Evolutionary conservation across 2,888 invertebrate species (phyloP).

Genomic region (Temnothorax unifasciatus): DNA sequence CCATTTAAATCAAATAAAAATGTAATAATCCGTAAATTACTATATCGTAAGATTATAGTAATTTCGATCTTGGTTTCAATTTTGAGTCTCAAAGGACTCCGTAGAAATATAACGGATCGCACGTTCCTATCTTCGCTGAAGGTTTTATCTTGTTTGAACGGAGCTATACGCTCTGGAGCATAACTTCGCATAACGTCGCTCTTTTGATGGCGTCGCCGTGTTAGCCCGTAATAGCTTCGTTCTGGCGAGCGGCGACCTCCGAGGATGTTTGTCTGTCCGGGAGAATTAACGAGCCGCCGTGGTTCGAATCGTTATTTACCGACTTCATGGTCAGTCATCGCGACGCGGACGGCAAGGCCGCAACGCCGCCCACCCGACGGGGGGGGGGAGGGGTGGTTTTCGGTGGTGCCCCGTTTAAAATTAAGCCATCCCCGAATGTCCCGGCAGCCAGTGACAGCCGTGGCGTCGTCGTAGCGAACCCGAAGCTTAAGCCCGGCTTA

Average conservation of each 20-base stretch:
- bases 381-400: neutral
- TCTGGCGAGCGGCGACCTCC: slow-evolving; percentile 15
- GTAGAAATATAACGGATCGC: neutral
- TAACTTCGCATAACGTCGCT: neutral
- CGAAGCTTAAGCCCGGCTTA: slow-evolving; percentile 60
- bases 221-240: slow-evolving; percentile 1
- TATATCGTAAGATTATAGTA: neutral
- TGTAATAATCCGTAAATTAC: neutral
- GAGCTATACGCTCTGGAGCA: neutral
- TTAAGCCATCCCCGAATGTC: slow-evolving; percentile 55
- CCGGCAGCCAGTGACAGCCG: slow-evolving; percentile 36
- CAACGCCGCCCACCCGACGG: slow-evolving; percentile 3
- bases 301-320: slow-evolving; percentile 62
- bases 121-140: neutral
- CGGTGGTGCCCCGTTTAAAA: slow-evolving; percentile 36
- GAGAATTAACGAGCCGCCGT: slow-evolving; percentile 57
- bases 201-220: slow-evolving; percentile 5
- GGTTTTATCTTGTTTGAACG: neutral
- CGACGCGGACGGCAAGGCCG: neutral
- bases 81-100: neutral
- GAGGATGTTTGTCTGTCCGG: slow-evolving; percentile 29
- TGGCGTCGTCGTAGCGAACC: slow-evolving; percentile 52
- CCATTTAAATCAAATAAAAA: neutral
- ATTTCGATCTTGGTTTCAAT: neutral
- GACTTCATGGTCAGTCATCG: slow-evolving; percentile 49